Evolutionary conservation across 2,888 invertebrate species (phyloP).

Genomic region (Halictus ligatus): DNA sequence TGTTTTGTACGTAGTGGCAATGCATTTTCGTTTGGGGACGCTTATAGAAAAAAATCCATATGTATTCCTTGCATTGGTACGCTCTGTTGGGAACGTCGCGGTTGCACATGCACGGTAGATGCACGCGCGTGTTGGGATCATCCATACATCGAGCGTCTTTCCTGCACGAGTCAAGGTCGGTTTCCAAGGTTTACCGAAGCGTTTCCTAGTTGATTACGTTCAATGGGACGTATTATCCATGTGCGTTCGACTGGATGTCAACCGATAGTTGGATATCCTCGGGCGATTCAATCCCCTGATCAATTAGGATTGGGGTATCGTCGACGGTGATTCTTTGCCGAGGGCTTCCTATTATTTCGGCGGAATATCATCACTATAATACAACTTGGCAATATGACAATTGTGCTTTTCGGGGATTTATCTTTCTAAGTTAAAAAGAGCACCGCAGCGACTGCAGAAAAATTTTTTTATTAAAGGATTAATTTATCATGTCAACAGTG

Average conservation of each 20-base stretch:
- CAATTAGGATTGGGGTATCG: conserved; percentile 14
- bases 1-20: neutral
- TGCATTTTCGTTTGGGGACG: conserved; percentile 13
- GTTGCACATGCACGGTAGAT: conserved; percentile 7
- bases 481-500: too few species aligned
- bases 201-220: conserved; percentile 74
- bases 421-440: too few species aligned
- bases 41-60: conserved; percentile 25
- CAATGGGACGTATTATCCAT: conserved; percentile 62
- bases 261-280: conserved; percentile 48
- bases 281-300: conserved; percentile 33
- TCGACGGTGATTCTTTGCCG: neutral
- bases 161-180: conserved; percentile 68
- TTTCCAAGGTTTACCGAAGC: conserved; percentile 69
- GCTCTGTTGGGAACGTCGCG: conserved; percentile 3
- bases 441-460: neutral
- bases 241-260: conserved; percentile 60
- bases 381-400: neutral
- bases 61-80: neutral
- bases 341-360: neutral
- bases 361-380: neutral
- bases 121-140: conserved; percentile 40
- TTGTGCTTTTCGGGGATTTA: neutral
- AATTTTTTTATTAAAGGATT: neutral
- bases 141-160: conserved; percentile 52